Evolutionary conservation across 2,888 invertebrate species (phyloP).

Genomic region (Steinernema carpocapsae): DNA sequence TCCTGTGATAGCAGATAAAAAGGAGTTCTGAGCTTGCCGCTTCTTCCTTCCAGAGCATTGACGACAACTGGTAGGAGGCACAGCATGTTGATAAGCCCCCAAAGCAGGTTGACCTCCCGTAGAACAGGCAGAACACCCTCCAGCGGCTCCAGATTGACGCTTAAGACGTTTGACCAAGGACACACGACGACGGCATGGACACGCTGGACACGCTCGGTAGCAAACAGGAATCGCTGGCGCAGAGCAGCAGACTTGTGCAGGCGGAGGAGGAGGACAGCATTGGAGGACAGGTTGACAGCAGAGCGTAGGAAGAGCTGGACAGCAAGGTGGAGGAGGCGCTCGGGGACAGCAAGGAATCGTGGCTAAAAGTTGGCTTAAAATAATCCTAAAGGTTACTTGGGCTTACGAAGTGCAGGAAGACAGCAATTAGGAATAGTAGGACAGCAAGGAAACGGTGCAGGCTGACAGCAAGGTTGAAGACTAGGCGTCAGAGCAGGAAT

Average conservation of each 20-base stretch:
- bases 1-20: background rate
- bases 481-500: background rate
- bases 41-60: constrained; percentile 14
- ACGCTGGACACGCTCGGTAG: constrained; percentile 29
- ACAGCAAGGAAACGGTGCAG: constrained; percentile 8
- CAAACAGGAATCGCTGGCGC: constrained; percentile 13
- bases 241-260: constrained; percentile 9
- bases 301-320: constrained; percentile 22
- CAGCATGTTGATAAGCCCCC: background rate
- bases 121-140: background rate
- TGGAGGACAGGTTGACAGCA: constrained; percentile 13
- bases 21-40: constrained; percentile 21
- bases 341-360: constrained; percentile 17
- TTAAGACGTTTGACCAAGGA: background rate
- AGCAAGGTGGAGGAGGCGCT: constrained; percentile 19
- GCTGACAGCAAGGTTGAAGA: constrained; percentile 5
- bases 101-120: constrained; percentile 13
- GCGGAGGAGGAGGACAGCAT: constrained; percentile 5
- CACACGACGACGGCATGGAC: constrained; percentile 5
- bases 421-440: constrained; percentile 5
- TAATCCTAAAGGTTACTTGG: background rate
- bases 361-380: background rate
- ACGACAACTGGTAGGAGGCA: background rate
- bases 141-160: constrained; percentile 3
- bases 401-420: constrained; percentile 18